Evolutionary conservation across 2,113 vertebrate species (phyloP).

Genomic region (Chionodraco myersi): DNA sequence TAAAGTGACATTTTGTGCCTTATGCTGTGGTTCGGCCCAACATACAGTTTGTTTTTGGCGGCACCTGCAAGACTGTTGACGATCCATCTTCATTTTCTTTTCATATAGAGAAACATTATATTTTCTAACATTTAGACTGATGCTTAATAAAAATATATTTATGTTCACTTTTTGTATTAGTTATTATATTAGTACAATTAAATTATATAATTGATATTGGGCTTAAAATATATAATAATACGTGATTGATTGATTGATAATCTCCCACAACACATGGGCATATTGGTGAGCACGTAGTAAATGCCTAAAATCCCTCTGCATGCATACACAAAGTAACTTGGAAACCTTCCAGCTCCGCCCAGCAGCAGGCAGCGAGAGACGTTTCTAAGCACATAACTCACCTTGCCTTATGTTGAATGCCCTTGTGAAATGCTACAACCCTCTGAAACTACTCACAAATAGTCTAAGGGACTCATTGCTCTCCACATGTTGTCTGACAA

Average conservation of each 20-base stretch:
- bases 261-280: background rate
- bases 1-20: no score
- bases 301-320: conserved; percentile 18
- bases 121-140: no score
- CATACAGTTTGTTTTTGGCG: no score
- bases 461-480: conserved; percentile 57
- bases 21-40: no score
- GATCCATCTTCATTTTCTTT: no score
- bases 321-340: conserved; percentile 30
- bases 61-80: no score
- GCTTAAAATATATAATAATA: no score
- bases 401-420: conserved; percentile 60
- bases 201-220: no score
- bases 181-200: no score
- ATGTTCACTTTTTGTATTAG: no score
- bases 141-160: no score
- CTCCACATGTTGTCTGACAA: conserved; percentile 66
- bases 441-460: conserved; percentile 60
- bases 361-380: conserved; percentile 33
- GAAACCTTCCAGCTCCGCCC: conserved; percentile 27
- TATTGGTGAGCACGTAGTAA: background rate
- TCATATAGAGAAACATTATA: no score
- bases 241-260: background rate
- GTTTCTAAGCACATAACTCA: conserved; percentile 58
- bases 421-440: conserved; percentile 57